These are phyloP conservation scores for Xerus inauris DNA, from an alignment of 2,113 vertebrate species.

Conservation along the genomic window DNA sequence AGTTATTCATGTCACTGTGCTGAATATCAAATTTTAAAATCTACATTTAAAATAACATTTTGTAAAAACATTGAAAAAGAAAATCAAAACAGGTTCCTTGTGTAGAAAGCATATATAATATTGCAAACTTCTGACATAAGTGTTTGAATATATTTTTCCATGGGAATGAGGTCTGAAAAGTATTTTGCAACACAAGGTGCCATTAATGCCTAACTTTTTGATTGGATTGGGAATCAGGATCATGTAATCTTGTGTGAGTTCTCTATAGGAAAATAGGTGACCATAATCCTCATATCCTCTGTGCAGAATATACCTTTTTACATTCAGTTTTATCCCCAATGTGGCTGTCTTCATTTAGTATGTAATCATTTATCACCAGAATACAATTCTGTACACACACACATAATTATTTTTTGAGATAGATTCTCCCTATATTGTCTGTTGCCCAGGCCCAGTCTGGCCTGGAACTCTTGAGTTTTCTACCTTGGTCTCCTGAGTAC, in stretches of 20 bases:
- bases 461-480: not conserved
- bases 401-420: not conserved
- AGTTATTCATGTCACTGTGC: not conserved
- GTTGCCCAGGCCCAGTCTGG: not conserved
- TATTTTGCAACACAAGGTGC: not conserved
- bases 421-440: not conserved
- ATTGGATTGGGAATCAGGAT: not conserved
- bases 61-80: not conserved
- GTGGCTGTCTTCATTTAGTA: not conserved
- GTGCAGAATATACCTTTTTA: not conserved
- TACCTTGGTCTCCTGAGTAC: not conserved
- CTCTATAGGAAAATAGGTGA: not conserved
- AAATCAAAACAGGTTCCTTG: not conserved
- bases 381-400: not conserved
- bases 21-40: not conserved
- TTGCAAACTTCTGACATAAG: not conserved
- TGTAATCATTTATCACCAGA: not conserved
- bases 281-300: not conserved
- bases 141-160: not conserved
- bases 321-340: not conserved
- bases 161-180: not conserved
- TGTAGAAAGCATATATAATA: not conserved
- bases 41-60: not conserved
- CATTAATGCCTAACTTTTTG: not conserved
- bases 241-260: not conserved